Conservation (phyloP, 2,888 invertebrate genomes). For the Julus scanicus region DNA sequence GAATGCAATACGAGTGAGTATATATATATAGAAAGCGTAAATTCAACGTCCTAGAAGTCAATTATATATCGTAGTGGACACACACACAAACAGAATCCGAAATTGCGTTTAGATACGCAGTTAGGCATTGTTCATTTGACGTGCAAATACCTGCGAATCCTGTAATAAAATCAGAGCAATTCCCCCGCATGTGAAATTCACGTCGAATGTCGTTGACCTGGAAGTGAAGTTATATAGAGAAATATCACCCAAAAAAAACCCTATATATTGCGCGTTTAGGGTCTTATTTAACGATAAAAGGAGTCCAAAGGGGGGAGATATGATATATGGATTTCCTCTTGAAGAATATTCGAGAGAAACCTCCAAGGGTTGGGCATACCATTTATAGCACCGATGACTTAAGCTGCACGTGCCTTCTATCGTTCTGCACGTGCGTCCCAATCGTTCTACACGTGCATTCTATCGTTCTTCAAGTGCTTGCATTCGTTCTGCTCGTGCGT, state of each 20-base stretch:
- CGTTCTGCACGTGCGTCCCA: no score
- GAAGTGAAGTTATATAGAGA: not conserved
- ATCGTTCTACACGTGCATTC: no score
- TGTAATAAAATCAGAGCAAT: not conserved
- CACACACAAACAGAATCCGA: not conserved
- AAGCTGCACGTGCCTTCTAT: no score
- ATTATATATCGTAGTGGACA: not conserved
- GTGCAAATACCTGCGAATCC: not conserved
- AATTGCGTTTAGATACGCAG: not conserved
- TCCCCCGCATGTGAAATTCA: not conserved
- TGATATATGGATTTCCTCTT: not conserved
- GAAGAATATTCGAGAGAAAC: not conserved
- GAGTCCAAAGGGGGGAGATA: not conserved
- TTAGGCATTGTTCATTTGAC: not conserved
- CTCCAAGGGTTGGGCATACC: not conserved
- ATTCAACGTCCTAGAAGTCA: not conserved
- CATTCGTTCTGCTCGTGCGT: no score
- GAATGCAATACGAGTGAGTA: not conserved
- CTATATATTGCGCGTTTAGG: not conserved
- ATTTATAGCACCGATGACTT: no score
- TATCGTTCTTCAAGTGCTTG: no score
- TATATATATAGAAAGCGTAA: no score
- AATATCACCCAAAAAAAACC: no score
- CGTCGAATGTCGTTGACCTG: constrained; percentile 4
- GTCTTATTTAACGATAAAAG: constrained; percentile 10